Base-by-base conservation (phyloP, 2,888 invertebrate species). In the Resseliella maxima region DNA sequence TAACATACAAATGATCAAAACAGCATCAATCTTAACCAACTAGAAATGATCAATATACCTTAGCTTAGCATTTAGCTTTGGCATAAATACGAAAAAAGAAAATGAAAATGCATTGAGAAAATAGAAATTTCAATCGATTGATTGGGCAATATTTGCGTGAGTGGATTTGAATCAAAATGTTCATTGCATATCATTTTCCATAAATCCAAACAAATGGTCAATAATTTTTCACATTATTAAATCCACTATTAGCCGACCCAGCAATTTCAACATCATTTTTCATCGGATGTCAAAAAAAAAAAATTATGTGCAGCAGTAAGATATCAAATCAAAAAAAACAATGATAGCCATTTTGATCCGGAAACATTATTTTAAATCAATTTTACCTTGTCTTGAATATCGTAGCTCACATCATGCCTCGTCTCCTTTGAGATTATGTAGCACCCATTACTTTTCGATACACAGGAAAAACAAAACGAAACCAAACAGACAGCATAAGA, bases 311-410 rank as follows among this genome's bases (percentile, higher is more conserved):
- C 15, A 72, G n/a, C 3, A 59, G 27, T n/a, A 59, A 24, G 72
- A 21, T 35, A 72, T 72, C 72, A 31, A 72, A 72, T 72, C 72
- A 72, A 72, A 35, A 72, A 72, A 72, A 72, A 35, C n/a, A n/a
- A 72, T 72, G 72, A 72, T n/a, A n/a, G 31, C 72, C 31, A 72
- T 15, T 31, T 83, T 38, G 21, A 38, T 83, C 83, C 83, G 38
- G 38, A 36, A 83, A 83, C 83, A 83, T 38, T 83, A 83, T 83
- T 83, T 83, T 38, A 83, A 83, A 83, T 83, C 83, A 83, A 83
- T 83, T 83, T 83, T 38, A n/a, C 24, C 38, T n/a, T 83, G 38
- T 83, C 38, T 83, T n/a, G n/a, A n/a, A 21, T 38, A 38, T 83
- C 36, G 81, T 36, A 36, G 36, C 81, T 81, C 18, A 31, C 24